Evolutionary conservation across 2,113 vertebrate genomes (phyloP).

Genomic region (Tragelaphus buxtoni): DNA sequence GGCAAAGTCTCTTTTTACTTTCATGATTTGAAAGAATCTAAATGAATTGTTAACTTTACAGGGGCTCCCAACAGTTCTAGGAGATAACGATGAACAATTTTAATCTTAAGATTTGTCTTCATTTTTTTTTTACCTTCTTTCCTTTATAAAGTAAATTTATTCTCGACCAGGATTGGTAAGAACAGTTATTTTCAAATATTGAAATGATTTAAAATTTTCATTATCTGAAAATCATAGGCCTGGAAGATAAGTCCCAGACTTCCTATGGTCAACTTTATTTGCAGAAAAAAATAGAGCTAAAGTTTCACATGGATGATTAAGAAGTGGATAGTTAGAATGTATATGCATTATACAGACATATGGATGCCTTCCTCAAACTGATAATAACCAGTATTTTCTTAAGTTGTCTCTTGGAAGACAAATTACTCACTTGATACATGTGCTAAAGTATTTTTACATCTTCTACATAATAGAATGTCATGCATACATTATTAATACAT

Average conservation of each 20-base stretch:
- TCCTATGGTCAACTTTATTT: not conserved
- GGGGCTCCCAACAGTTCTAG: not conserved
- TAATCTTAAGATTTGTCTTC: not conserved
- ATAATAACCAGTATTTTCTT: not conserved
- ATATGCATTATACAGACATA: not conserved
- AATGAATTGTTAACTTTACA: not conserved
- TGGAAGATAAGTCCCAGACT: not conserved
- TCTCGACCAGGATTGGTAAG: not conserved
- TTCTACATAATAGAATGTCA: not conserved
- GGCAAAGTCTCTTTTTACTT: conserved; percentile 31
- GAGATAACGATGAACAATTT: not conserved
- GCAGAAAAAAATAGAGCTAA: not conserved
- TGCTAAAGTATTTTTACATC: not conserved
- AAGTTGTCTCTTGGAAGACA: not conserved
- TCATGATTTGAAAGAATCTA: not conserved
- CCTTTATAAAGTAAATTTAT: conserved; percentile 3
- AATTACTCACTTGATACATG: not conserved
- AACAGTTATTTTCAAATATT: not conserved
- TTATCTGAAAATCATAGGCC: not conserved
- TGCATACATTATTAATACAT: not conserved
- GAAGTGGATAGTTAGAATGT: not conserved
- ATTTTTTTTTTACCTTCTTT: not conserved
- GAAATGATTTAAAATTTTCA: not conserved
- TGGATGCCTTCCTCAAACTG: not conserved
- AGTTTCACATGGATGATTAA: not conserved